Conservation (phyloP, 2,113 vertebrate species). For the Burhinus bistriatus region DNA sequence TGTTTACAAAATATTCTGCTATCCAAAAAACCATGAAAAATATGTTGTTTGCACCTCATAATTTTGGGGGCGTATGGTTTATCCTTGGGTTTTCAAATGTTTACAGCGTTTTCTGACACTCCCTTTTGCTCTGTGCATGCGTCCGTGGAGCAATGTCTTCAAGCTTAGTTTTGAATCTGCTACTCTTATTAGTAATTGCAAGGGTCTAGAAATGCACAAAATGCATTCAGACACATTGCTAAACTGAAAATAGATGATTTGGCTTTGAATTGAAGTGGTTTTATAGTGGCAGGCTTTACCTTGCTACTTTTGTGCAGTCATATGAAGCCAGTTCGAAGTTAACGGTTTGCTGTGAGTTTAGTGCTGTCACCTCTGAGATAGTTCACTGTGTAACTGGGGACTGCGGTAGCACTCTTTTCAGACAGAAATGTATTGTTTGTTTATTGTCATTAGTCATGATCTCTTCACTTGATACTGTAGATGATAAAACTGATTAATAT, state of each 20-base stretch:
- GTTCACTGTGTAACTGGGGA: background rate
- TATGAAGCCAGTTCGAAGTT: background rate
- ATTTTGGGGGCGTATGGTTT: background rate
- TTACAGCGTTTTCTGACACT: background rate
- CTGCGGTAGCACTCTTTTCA: background rate
- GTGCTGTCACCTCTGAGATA: rapidly evolving
- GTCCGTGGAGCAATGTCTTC: rapidly evolving
- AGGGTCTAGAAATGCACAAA: background rate
- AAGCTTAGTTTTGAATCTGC: background rate
- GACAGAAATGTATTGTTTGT: background rate
- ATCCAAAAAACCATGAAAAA: background rate
- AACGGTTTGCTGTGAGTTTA: background rate
- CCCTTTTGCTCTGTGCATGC: rapidly evolving
- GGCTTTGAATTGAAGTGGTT: background rate
- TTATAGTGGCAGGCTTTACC: background rate
- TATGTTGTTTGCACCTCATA: rapidly evolving
- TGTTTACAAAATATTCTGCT: background rate
- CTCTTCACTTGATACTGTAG: background rate
- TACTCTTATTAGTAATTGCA: background rate
- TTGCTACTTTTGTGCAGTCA: rapidly evolving
- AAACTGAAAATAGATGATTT: background rate
- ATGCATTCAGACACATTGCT: background rate
- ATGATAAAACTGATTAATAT: background rate
- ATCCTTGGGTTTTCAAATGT: background rate
- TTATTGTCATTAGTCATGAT: background rate